A percentile compares a stretch with the other conserved stretches of the same genome.
phyloP scores from a whole-genome alignment of 2,797 vertebrate genomes.

The Tympanoctomys barrerae region DNA sequence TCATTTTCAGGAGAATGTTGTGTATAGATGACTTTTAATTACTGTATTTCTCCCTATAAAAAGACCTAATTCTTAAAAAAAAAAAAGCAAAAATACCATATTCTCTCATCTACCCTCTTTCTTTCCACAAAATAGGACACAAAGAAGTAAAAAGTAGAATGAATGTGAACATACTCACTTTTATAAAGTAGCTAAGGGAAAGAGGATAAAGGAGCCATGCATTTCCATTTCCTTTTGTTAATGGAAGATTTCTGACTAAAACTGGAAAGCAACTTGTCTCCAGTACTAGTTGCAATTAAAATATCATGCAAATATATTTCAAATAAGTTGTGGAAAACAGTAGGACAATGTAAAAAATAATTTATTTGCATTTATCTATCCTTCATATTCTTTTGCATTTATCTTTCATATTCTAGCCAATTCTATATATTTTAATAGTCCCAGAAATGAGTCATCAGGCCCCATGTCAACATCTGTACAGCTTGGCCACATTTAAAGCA shows the following conservation, averaged over 20 bases:
- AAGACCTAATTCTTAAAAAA: neutral
- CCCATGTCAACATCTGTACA: neutral
- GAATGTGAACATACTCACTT: slow-evolving; percentile 28
- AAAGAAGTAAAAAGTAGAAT: neutral
- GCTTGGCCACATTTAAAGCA: neutral
- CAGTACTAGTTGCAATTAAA: neutral
- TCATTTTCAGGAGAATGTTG: neutral
- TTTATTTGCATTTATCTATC: slow-evolving; percentile 22
- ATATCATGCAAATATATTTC: slow-evolving; percentile 54
- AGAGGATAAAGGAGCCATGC: slow-evolving; percentile 43
- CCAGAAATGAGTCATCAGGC: neutral
- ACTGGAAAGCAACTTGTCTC: slow-evolving; percentile 15
- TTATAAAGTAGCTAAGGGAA: slow-evolving; percentile 30
- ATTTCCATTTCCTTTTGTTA: slow-evolving; percentile 63
- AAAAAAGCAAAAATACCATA: neutral
- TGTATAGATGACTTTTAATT: neutral
- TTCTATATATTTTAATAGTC: neutral
- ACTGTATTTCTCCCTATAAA: neutral
- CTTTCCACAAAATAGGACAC: neutral
- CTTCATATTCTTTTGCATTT: neutral
- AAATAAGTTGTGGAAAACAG: slow-evolving; percentile 45
- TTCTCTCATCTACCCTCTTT: neutral
- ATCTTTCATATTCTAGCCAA: neutral
- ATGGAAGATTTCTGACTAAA: slow-evolving; percentile 53
- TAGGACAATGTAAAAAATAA: slow-evolving; percentile 53